Evolutionary conservation across 2,797 vertebrate species (phyloP), one percentile per base, ranked within the genome.

Genomic region (Capromys pilorides): DNA sequence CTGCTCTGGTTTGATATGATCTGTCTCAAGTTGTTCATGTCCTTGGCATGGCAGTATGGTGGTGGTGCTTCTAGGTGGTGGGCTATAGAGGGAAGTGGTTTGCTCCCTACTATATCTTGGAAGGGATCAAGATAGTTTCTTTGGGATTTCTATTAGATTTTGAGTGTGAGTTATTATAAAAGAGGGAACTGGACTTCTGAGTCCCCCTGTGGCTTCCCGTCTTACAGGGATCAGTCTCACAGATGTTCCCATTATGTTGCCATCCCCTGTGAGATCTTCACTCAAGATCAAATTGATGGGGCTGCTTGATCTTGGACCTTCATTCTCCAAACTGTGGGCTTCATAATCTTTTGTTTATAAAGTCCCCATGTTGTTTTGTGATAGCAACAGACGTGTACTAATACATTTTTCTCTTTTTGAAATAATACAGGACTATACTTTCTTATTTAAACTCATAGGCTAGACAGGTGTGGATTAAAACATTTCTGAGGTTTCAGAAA

Each of bases 371-470:
- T 57, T 41, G 73, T 24, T 69, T 57, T 69, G 19, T 71, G 36
- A 81, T 41, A 93, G 57, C 26, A 64, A n/a, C 19, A 81, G 45
- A 64, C 71, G 8, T 57, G 61, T 26, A 81, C 16, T 16, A 81
- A 80, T 61, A 36, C 4, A 87, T 66, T 41, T 62, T 41, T 19
- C 49, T 57, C 51, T 22, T 73, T 36, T 45, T 81, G 61, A 64
- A 66, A 71, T 80, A 62, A 31, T 45, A 87, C 3, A 81, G 73
- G 11, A 31, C n/a, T 67, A 19, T 2, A 67, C 24, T 39, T 49
- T 96, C 59, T 66, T 82, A 75, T 81, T 79, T 86, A 93, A 94
- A 86, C 9, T 51, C 16, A 13, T 54, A 24, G 64, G 71, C n/a
- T 39, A 81, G 80, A 86, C 28, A 54, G 16, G 9, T 41, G 19